Conservation (phyloP, 2,113 vertebrate genomes). For the Callocephalon fimbriatum region DNA sequence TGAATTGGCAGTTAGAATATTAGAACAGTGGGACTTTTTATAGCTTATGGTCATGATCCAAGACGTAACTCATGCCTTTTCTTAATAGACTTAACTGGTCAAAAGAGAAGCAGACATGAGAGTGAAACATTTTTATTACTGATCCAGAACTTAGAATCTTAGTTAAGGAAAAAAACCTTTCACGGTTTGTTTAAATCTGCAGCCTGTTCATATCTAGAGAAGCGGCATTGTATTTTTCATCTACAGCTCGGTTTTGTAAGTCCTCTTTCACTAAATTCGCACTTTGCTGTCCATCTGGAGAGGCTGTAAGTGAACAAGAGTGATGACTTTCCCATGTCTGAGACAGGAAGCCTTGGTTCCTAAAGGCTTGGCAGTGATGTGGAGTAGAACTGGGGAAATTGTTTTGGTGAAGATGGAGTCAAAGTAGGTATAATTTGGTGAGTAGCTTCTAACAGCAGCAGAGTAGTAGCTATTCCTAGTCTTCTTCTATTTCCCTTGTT, state of each 20-base stretch:
- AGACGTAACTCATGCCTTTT: slow-evolving; percentile 14
- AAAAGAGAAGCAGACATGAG: background rate
- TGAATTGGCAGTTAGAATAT: slow-evolving; percentile 55
- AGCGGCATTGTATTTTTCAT: background rate
- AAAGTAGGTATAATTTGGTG: background rate
- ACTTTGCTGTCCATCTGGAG: background rate
- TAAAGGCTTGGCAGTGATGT: background rate
- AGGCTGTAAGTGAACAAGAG: background rate
- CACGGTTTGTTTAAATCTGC: background rate
- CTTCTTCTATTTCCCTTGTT: background rate
- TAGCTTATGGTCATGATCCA: slow-evolving; percentile 37
- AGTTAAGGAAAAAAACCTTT: background rate
- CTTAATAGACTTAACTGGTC: slow-evolving; percentile 27
- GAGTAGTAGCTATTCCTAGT: background rate
- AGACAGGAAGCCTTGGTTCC: background rate
- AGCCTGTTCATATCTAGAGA: background rate
- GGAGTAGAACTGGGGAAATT: background rate
- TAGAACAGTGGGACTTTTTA: slow-evolving; percentile 45
- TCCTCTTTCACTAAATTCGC: background rate
- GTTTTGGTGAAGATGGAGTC: background rate
- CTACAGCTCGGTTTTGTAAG: background rate
- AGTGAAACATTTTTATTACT: background rate
- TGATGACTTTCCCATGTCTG: background rate
- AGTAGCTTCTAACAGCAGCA: background rate
- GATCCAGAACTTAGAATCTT: background rate